Base-by-base conservation (phyloP, 1,140 invertebrate species). In the Batillaria attramentaria region DNA sequence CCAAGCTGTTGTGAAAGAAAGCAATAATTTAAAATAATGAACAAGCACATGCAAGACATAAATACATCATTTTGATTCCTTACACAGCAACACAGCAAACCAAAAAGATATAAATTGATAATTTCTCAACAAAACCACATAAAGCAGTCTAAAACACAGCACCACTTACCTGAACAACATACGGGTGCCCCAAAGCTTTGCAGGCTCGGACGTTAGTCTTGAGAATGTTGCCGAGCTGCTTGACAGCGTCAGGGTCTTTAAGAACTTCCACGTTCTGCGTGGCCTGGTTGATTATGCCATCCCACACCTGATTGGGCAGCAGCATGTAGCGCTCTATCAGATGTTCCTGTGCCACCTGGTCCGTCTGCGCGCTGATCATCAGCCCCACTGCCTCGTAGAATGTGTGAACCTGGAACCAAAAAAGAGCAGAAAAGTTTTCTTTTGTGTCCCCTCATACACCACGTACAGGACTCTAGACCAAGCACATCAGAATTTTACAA, bases 331-430 rank as follows among this genome's bases (percentile, higher is more conserved):
- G 97, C 87, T 99, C 97, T 88, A 99, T 99, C 18, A 99, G 92
- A 72, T 95, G 94, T 89, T 99, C 97, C 92, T 99, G 98, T 39
- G 86, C 86, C 50, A 95, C 93, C 85, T 95, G 94, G 91, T 99
- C 97, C 24, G 95, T 94, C 91, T 99, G 97, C 57, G 98, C 97
- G 90, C 95, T 96, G 86, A 99, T 99, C 97, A 99, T 99, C 88
- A 98, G 97, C 65, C 98, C 99, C 74, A 99, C 97, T 70, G 99
- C 98, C 93, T 99, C 99, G 92, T 99, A 99, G 92, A 99, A 99
- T 54, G 98, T 99, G 89, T 99, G 98, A n/a, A 99, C 97, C 95
- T 97, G 86, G 62, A 89, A 85, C 78, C 72, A 69, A 80, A 76
- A 77, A n/a, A n/a, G n/a, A n/a, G n/a, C n/a, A n/a, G 42, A 39